These are phyloP conservation scores for Pedionomus torquatus DNA, from an alignment of 2,113 vertebrate species.

Conservation along the genomic window DNA sequence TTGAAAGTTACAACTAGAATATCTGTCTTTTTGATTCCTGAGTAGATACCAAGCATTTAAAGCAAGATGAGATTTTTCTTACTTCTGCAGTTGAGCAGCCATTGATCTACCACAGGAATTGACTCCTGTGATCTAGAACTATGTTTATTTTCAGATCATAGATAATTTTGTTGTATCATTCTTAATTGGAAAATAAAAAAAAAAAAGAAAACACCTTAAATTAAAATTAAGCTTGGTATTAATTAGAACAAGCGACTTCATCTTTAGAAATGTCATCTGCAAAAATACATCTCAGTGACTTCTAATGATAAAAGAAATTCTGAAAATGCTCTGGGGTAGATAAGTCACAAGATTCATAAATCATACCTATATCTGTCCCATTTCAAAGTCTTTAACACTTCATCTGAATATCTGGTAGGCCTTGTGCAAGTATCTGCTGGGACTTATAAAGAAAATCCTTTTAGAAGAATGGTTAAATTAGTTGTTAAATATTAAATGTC, in stretches of 20 bases:
- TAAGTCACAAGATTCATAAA: not conserved
- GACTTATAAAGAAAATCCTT: not conserved
- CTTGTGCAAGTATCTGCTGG: not conserved
- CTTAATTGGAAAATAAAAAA: not conserved
- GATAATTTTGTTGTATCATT: not conserved
- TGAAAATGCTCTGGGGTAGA: not conserved
- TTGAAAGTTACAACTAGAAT: not conserved
- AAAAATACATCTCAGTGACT: not conserved
- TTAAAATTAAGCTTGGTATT: not conserved
- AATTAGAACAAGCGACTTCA: not conserved
- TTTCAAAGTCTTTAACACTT: constrained; percentile 5
- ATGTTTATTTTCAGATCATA: not conserved
- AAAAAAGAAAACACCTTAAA: not conserved
- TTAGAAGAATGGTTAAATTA: not conserved
- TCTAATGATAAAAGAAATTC: not conserved
- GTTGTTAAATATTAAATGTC: constrained; percentile 15
- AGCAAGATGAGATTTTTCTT: not conserved
- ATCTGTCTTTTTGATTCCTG: not conserved
- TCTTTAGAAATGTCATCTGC: not conserved
- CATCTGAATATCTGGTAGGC: not conserved
- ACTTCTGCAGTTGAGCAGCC: not conserved
- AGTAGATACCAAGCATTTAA: not conserved
- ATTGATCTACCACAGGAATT: not conserved
- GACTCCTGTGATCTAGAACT: not conserved
- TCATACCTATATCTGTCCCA: not conserved